Evolutionary conservation across 2,113 vertebrate genomes (phyloP).

Genomic region (Leucoraja erinaceus): DNA sequence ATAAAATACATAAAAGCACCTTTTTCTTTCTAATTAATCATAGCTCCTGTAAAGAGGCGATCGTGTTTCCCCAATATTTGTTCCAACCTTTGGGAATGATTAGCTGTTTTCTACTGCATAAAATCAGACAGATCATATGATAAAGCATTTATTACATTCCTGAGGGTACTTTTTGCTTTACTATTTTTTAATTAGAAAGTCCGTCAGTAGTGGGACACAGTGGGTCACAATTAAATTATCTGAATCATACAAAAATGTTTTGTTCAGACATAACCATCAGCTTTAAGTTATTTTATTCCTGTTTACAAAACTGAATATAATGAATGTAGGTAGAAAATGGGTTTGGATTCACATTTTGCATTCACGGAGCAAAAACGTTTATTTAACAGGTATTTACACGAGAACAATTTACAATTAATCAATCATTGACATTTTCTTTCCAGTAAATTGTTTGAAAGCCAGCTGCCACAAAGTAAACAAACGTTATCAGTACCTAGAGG

Average conservation of each 20-base stretch:
- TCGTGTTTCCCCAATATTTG: not conserved
- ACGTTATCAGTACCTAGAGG: not conserved
- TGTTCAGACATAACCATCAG: not conserved
- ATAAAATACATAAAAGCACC: not conserved
- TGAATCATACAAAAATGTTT: not conserved
- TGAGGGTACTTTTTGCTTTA: not conserved
- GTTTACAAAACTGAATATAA: not conserved
- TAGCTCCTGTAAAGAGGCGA: not conserved
- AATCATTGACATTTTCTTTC: not conserved
- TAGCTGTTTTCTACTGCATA: not conserved
- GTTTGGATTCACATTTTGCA: not conserved
- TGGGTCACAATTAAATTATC: not conserved
- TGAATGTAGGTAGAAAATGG: not conserved
- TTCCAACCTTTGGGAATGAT: not conserved
- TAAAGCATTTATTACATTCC: not conserved
- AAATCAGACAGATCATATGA: not conserved
- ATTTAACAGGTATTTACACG: conserved; percentile 23
- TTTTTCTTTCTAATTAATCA: not conserved
- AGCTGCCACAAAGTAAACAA: not conserved
- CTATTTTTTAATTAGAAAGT: not conserved
- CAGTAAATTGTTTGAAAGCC: not conserved
- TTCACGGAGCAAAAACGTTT: conserved; percentile 11
- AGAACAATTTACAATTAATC: not conserved
- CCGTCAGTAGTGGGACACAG: not conserved
- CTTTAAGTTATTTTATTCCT: not conserved